A percentile compares a stretch with the other conserved stretches of the same genome.
Evolutionary conservation across 2,113 vertebrate genomes (phyloP).

Genomic region (Urocitellus parryii): DNA sequence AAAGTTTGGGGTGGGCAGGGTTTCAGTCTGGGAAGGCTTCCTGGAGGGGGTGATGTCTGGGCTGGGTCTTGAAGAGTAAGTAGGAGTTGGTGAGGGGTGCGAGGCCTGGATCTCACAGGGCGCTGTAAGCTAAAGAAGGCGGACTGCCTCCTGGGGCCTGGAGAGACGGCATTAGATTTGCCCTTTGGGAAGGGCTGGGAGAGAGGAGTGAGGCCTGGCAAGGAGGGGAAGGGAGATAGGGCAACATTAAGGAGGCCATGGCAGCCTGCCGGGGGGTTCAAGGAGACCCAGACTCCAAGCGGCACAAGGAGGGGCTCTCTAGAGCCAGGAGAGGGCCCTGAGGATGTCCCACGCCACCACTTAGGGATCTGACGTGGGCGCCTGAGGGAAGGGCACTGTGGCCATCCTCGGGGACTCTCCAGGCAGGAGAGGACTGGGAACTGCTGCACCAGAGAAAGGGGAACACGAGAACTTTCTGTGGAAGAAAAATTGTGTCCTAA

Average conservation of each 20-base stretch:
- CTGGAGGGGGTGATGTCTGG: conserved; percentile 5
- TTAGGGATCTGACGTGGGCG: neutral
- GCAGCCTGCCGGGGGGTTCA: neutral
- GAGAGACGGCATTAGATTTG: neutral
- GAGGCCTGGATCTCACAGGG: neutral
- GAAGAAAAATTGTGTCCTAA: neutral
- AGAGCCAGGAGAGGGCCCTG: neutral
- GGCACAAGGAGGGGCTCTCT: neutral
- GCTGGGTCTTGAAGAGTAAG: neutral
- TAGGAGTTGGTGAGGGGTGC: neutral
- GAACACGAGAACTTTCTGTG: neutral
- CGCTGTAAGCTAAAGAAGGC: neutral
- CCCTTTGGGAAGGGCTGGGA: neutral
- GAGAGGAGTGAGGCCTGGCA: neutral
- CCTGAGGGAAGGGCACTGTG: neutral
- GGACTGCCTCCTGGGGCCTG: neutral
- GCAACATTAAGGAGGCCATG: neutral
- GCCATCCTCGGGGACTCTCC: neutral
- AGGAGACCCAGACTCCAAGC: neutral
- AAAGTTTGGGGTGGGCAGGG: neutral
- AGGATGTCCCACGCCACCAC: neutral
- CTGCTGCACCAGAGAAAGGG: neutral
- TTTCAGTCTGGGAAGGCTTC: conserved; percentile 50
- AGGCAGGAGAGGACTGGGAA: conserved; percentile 15
- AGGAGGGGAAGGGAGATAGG: neutral